Evolutionary conservation across 2,113 vertebrate species (phyloP).

Genomic region (Pelusios castaneus): DNA sequence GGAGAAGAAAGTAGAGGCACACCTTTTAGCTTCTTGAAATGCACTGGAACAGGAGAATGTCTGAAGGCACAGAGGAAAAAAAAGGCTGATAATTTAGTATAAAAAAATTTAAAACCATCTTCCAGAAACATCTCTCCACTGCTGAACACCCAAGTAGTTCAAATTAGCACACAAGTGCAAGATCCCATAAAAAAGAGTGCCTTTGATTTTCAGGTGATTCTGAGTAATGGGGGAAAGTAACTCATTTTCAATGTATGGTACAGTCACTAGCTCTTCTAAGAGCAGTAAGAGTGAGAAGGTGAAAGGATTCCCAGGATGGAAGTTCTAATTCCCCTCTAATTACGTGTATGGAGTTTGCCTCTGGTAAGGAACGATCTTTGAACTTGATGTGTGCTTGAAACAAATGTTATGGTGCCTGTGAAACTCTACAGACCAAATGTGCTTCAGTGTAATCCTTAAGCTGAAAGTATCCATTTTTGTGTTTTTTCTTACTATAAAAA

Average conservation of each 20-base stretch:
- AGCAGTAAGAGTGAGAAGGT: not conserved
- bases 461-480: not conserved
- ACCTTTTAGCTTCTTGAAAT: not conserved
- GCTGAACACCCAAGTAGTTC: not conserved
- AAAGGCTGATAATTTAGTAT: not conserved
- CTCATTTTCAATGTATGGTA: not conserved
- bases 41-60: not conserved
- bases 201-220: not conserved
- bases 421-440: not conserved
- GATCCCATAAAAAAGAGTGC: not conserved
- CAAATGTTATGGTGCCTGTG: not conserved
- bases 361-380: not conserved
- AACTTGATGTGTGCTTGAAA: not conserved
- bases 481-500: not conserved
- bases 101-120: not conserved
- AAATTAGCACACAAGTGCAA: not conserved
- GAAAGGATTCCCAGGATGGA: not conserved
- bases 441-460: not conserved
- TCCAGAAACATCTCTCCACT: not conserved
- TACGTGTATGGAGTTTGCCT: not conserved
- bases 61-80: not conserved
- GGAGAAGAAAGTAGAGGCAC: not conserved
- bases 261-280: not conserved
- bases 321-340: not conserved
- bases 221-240: not conserved